These are phyloP conservation scores for Cyanoramphus novaezelandiae DNA, from an alignment of 2,113 vertebrate genomes.

Conservation along the genomic window DNA sequence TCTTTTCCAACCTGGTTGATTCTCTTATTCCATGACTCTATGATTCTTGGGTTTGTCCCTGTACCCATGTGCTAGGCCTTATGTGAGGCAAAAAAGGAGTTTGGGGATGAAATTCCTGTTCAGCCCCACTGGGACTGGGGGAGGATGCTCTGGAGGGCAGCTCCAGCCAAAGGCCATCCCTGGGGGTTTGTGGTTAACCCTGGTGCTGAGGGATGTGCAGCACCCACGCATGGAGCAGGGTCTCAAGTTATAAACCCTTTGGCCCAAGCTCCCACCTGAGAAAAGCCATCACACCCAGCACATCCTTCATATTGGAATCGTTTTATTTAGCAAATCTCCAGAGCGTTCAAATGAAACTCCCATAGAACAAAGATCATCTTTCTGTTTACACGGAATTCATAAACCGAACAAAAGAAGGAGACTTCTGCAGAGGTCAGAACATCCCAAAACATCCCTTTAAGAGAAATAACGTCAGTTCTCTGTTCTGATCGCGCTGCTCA, in stretches of 20 bases:
- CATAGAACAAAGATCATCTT: not conserved
- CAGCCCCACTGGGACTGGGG: not conserved
- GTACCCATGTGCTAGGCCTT: rapidly evolving
- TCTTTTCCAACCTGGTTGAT: not conserved
- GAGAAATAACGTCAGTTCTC: slow-evolving; percentile 71
- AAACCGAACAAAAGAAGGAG: slow-evolving; percentile 76
- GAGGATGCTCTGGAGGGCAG: not conserved
- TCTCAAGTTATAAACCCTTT: not conserved
- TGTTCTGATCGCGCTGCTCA: not conserved
- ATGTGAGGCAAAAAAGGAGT: not conserved
- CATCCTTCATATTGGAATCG: rapidly evolving
- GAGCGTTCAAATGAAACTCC: slow-evolving; percentile 70
- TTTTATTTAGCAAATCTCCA: slow-evolving; percentile 76
- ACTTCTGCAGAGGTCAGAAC: slow-evolving; percentile 84
- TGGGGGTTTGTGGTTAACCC: not conserved
- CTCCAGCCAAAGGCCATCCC: not conserved
- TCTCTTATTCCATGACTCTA: not conserved
- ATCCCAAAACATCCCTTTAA: slow-evolving; percentile 75
- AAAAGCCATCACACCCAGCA: not conserved
- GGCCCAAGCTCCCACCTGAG: not conserved
- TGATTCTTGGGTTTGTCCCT: not conserved
- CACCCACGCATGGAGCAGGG: not conserved
- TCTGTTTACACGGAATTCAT: not conserved
- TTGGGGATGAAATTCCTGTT: not conserved
- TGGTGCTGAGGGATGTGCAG: not conserved